Evolutionary conservation across 2,797 vertebrate genomes (phyloP), one percentile per base, ranked within the genome.

Genomic region (Psittacula derbiana): DNA sequence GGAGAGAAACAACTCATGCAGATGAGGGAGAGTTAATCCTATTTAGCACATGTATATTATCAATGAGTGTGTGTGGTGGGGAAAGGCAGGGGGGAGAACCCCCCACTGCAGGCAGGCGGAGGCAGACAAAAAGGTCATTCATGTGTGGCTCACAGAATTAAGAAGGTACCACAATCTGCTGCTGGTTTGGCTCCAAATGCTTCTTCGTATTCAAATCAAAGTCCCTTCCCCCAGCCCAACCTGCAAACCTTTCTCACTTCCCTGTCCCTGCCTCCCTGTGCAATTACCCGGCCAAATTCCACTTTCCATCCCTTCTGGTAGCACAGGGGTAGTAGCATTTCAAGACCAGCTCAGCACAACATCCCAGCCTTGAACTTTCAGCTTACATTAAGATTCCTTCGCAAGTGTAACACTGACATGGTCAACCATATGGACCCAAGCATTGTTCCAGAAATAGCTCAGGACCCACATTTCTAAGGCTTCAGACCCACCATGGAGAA

Each of bases 91-190:
- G 88, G 95, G 90, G 83, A 76, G 57, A 89, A 58, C 82, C 88
- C 87, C 94, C 90, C 82, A 91, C 86, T 86, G 97, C 93, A 96
- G 87, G 95, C 93, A 87, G 88, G 90, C 93, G 43, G 96, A 96
- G 89, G 82, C 92, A 95, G 95, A 98, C 96, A 97, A 97, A 96
- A 96, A 96, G 95, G 95, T 93, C 94, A 97, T 97, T 96, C 93
- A 93, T 90, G 90, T 93, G 85, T 95, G 84, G 89, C 93, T 96
- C 90, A 88, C 82, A 58, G 82, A 92, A 95, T 97, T 95, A 96
- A 95, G 94, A 90, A 92, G 82, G 88, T 95, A 90, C 74, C 90
- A 81, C 95, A 94, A 86, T 96, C 93, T 96, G 94, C 84, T 93
- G 80, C 93, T 93, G 86, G 88, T 93, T 96, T 93, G 92, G 86